Conservation (phyloP, 2,113 vertebrate species). For the Lamprotornis superbus region DNA sequence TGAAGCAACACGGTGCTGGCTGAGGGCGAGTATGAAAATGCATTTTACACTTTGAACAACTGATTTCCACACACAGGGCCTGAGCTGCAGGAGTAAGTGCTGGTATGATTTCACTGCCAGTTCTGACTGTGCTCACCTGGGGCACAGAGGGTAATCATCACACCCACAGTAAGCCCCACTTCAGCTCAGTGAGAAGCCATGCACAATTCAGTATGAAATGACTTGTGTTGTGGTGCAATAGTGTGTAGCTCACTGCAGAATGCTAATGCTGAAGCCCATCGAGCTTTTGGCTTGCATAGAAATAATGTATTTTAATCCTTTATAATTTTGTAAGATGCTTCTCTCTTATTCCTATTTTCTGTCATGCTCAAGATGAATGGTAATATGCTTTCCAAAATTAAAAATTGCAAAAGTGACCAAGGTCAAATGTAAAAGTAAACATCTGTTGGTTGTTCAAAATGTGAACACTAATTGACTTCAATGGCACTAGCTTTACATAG, state of each 20-base stretch:
- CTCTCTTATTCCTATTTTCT: background rate
- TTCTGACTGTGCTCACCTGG: background rate
- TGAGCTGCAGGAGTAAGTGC: background rate
- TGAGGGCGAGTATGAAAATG: background rate
- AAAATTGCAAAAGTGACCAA: background rate
- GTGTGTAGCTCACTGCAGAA: background rate
- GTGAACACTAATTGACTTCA: background rate
- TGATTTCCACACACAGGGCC: background rate
- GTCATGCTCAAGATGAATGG: background rate
- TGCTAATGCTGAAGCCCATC: background rate
- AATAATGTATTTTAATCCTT: background rate
- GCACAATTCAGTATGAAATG: accelerated
- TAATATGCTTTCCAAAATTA: background rate
- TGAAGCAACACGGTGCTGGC: background rate
- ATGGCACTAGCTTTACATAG: background rate
- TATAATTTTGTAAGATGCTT: background rate
- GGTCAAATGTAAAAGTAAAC: background rate
- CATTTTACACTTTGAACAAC: background rate
- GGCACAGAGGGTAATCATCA: background rate
- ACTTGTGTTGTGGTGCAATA: background rate
- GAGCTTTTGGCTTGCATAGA: background rate
- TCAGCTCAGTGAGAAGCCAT: background rate
- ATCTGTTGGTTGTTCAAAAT: background rate
- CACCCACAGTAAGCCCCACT: background rate
- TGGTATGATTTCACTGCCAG: background rate